Conservation (phyloP, 2,113 vertebrate genomes). For the Anarhynchus alexandrinus region DNA sequence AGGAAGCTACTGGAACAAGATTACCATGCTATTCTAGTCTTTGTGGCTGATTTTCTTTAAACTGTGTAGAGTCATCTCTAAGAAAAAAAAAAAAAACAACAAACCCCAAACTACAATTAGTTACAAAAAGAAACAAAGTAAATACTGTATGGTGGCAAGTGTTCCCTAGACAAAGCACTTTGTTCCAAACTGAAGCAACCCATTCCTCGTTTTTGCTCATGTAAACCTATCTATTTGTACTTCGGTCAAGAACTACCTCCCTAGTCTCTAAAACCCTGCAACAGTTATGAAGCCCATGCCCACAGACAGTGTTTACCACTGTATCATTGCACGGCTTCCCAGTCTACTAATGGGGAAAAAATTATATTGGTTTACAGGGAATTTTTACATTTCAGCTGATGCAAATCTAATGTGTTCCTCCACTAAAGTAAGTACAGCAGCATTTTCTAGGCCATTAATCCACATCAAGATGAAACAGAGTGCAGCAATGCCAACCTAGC, state of each 20-base stretch:
- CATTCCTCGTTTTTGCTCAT: constrained; percentile 17
- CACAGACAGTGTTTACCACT: not conserved
- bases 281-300: not conserved
- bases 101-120: not conserved
- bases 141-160: not conserved
- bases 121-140: constrained; percentile 35
- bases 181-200: constrained; percentile 40
- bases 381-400: constrained; percentile 40
- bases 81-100: not conserved
- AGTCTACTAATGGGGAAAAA: not conserved
- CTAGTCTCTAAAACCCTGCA: not conserved
- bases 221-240: not conserved
- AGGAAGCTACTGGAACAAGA: constrained; percentile 75
- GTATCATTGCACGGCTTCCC: not conserved
- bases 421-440: constrained; percentile 45
- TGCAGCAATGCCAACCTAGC: constrained; percentile 53
- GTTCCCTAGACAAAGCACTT: not conserved
- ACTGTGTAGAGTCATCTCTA: not conserved
- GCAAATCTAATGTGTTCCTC: constrained; percentile 41
- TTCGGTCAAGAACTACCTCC: not conserved
- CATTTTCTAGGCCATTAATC: constrained; percentile 67
- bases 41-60: constrained; percentile 32
- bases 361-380: not conserved
- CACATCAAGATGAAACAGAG: constrained; percentile 60
- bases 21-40: constrained; percentile 68